phyloP scores from a whole-genome alignment of 1,140 invertebrate species.

The Psilanteris sp. region DNA sequence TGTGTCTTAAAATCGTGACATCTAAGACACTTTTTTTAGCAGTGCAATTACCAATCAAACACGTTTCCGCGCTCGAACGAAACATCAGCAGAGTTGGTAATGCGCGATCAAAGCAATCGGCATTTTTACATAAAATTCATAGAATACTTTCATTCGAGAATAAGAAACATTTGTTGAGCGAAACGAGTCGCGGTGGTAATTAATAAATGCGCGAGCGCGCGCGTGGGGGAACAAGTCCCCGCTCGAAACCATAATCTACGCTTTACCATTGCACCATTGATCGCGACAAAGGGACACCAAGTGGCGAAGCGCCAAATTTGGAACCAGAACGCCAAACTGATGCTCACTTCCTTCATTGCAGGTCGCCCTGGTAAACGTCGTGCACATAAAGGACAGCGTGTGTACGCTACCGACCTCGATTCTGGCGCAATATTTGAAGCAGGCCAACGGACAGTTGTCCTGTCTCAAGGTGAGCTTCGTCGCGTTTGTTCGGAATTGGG shows the following conservation, averaged over 20 bases:
- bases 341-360: slow-evolving; percentile 74
- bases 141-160: no score
- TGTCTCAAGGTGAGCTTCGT: slow-evolving; percentile 85
- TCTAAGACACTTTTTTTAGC: no score
- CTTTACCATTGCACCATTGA: slow-evolving; percentile 4
- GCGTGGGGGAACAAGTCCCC: background rate
- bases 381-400: slow-evolving; percentile 88
- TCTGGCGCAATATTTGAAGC: slow-evolving; percentile 89
- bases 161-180: no score
- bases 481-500: slow-evolving; percentile 41
- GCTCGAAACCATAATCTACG: background rate
- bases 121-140: no score
- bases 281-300: background rate
- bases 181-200: no score
- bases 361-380: slow-evolving; percentile 88
- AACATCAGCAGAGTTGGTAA: no score
- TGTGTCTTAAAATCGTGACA: no score
- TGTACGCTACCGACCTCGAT: slow-evolving; percentile 88
- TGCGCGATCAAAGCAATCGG: no score
- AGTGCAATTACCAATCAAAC: no score
- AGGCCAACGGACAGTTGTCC: slow-evolving; percentile 89
- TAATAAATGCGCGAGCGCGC: background rate
- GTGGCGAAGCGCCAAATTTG: slow-evolving; percentile 28
- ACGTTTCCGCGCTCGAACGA: no score
- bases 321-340: slow-evolving; percentile 12